Evolutionary conservation across 2,113 vertebrate genomes (phyloP), one percentile per base, ranked within the genome.

Genomic region (Perca fluviatilis): DNA sequence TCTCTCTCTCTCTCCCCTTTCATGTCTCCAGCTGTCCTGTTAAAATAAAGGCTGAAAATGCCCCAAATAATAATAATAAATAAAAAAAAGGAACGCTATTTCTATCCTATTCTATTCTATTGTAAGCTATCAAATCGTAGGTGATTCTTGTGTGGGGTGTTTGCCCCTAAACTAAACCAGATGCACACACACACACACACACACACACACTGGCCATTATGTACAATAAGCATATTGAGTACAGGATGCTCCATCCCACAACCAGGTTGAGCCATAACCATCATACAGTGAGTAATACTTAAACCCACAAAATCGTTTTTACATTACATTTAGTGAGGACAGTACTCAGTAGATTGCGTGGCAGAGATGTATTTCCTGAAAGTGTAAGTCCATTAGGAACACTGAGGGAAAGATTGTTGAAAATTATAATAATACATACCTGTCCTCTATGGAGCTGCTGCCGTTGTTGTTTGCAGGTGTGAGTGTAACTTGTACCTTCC

Each of bases 391-490:
- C 69, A 58, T 51, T 66, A 12, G 11, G 16, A 50, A 58, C 5
- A 4, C n/a, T 27, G 47, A 30, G 14, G 33, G 33, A 21, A 16
- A 33, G 33, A 33, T 18, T 14, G 12, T 25, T 11, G 25, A 78
- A 78, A 64, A 54, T 51, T 33, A 61, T 18, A 72, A 43, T 43
- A 49, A 51, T 27, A 27, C 27, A 21, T 27, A n/a, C n/a, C 49
- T 66, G 66, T 65, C 70, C 46, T 63, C 14, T 6, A 1, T 23
- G 43, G n/a, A 27, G 46, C 51, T 74, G 36, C 66, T 58, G 65
- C 62, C 62, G 25, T 62, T 86, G 50, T 70, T 19, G 60, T 21
- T 5, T 72, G 47, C 50, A 27, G 49, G 58, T 66, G 54, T 58
- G 40, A 68, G 30, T 54, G 27, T n/a, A 23, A 49, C 13, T 49